Evolutionary conservation across 2,797 vertebrate genomes (phyloP), one percentile per base, ranked within the genome.

Genomic region (Malurus leucopterus): DNA sequence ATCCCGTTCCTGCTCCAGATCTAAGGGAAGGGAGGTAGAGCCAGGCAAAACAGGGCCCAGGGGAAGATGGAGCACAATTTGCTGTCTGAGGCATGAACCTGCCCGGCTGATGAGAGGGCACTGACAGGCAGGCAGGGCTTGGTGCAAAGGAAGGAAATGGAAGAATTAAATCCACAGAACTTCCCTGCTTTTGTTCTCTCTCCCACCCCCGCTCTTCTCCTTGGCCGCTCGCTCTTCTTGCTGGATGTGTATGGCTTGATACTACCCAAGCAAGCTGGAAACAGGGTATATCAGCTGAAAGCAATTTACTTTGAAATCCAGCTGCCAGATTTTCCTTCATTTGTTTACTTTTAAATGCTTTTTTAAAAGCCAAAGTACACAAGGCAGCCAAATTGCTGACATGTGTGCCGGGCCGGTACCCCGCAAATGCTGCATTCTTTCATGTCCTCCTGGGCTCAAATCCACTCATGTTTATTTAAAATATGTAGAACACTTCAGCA

Each of bases 361-460:
- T 98, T 98, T 98, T 97, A 97, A 97, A 98, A 97, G 98, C 98
- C 98, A 99, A 98, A 98, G 98, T 98, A 98, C 98, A 98, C 98
- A 98, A 98, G 98, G 98, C 98, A 96, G 98, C 98, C 98, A 99
- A 99, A 99, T 99, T 98, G 98, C 98, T 98, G 98, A 98, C 98
- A 98, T 99, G 97, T 99, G 98, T 99, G 98, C 93, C 34, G 94
- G 96, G 97, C 96, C 97, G 96, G 97, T 98, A 98, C 98, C 95
- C 94, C 97, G 81, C 88, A 83, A 98, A 97, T 95, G 97, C 98
- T 97, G 97, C 98, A 98, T 98, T 98, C 98, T 98, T 98, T 98
- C 98, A 98, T 98, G 98, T 98, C 97, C 98, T 98, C 97, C 98
- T 97, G 98, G 98, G 98, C 98, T 95, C 98, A 98, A 98, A 98